Base-by-base conservation (phyloP, 2,797 vertebrate genomes). In the Phataginus tricuspis region DNA sequence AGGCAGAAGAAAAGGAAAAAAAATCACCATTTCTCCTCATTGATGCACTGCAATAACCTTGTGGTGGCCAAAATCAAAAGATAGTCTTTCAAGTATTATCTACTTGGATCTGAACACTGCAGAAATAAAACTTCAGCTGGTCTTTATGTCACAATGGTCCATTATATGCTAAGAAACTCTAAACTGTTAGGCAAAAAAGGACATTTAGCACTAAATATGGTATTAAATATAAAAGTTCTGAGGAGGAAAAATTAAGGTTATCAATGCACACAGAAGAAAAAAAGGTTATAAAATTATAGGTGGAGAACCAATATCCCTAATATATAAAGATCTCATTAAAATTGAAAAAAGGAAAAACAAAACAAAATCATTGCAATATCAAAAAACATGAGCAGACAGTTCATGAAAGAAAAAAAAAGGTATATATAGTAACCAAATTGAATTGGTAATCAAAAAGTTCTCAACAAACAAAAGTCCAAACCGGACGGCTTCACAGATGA, bases 1-100 rank as follows among this genome's bases (percentile, higher is more conserved):
- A 94, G 85, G 10, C 39, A 85, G 37, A 91, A 96, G 31, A 95
- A 91, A 94, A 68, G 55, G 21, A 29, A 12, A 8, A 31, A 75
- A 89, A 45, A 89, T 27, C 19, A 78, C 42, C 45, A 88, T 82
- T 78, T 90, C 19, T 55, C n/a, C 66, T 77, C 64, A 69, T 23
- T 51, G 18, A 91, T 37, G 25, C 42, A 55, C 18, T 64, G 11
- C 37, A 83, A 84, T 77, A 91, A 34, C 4, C 29, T 53, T 71
- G n/a, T 25, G 5, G n/a, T 25, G 5, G 23, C 27, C 27, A 86
- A 86, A 94, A 92, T 51, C 31, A 86, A 77, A 95, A 53, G 27
- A 69, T 34, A 90, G 53, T 90, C 53, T 25, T 39, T 95, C 75
- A 71, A 75, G 72, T 75, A 82, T 53, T 68, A 14, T 80, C 78